phyloP scores from a whole-genome alignment of 2,888 invertebrate species.

The Pseudococcus longispinus region DNA sequence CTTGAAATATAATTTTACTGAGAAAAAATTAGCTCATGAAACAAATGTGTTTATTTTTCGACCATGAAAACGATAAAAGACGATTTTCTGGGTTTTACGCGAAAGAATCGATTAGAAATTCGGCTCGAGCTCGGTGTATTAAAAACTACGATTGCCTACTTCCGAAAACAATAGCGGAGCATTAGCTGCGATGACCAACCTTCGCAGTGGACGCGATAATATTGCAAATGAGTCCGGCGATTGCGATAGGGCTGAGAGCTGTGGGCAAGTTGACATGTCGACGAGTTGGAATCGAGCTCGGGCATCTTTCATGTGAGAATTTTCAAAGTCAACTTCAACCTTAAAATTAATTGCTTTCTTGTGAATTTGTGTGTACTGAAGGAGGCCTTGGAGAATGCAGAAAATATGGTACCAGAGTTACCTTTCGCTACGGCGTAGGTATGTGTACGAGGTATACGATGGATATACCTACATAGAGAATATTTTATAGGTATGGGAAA shows the following conservation, averaged over 20 bases:
- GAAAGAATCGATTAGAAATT: not conserved
- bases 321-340: constrained; percentile 20
- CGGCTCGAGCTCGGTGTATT: not conserved
- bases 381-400: constrained; percentile 4
- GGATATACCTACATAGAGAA: too few species aligned
- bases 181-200: not conserved
- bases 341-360: constrained; percentile 28
- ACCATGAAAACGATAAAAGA: not conserved
- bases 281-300: not conserved
- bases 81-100: not conserved
- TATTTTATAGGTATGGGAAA: not conserved
- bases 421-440: not conserved
- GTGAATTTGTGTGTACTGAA: not conserved
- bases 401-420: not conserved
- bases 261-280: not conserved
- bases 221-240: not conserved
- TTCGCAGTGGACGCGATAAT: constrained; percentile 1
- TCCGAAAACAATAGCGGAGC: not conserved
- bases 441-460: not conserved
- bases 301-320: not conserved
- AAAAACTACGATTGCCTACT: not conserved
- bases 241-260: not conserved
- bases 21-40: not conserved
- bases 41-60: not conserved
- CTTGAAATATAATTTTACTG: not conserved